Base-by-base conservation (phyloP, 2,113 vertebrate genomes). In the Sialia sialis region DNA sequence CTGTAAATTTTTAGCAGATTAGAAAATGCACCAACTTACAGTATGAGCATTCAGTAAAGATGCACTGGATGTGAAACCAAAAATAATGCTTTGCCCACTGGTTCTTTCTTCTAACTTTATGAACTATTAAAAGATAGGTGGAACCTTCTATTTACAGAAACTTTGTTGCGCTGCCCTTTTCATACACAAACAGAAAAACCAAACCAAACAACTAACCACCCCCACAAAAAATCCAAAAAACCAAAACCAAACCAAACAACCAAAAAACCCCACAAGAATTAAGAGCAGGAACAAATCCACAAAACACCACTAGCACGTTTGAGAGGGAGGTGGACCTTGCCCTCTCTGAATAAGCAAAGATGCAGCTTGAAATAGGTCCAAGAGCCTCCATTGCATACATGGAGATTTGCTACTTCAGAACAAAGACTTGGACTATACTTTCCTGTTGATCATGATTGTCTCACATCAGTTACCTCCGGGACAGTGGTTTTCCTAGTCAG, bases 1-100 rank as follows among this genome's bases (percentile, higher is more conserved):
- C 68, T 2, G 8, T 78, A 95, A 80, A 75, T 84, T 95, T 95
- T 93, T 81, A 77, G 32, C 55, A 82, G 83, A 75, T 92, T 64
- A 88, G 85, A 66, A 87, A 94, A 87, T 6, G 21, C 29, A 83
- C 29, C 29, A 77, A 38, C 29, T 39, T 92, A 44, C 29, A 81
- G 10, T 34, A 52, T 60, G 75, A 49, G 29, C 38, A 55, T 88
- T 66, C 18, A 51, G 9, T 64, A 85, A 74, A 49, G 13, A 11
- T 49, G 10, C 27, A 18, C 26, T 34, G 27, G 23, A 68, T 74
- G 30, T 64, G 43, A 11, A 63, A 88, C 41, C 16, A 36, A 81
- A 94, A 87, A 30, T 19, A 54, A 39, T 38, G 16, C 4, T 70
- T 76, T 83, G 13, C 19, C 43, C 26, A 55, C 48, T 41, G 41